Evolutionary conservation across 1,140 invertebrate genomes (phyloP).

Genomic region (Hylaeus anthracinus): DNA sequence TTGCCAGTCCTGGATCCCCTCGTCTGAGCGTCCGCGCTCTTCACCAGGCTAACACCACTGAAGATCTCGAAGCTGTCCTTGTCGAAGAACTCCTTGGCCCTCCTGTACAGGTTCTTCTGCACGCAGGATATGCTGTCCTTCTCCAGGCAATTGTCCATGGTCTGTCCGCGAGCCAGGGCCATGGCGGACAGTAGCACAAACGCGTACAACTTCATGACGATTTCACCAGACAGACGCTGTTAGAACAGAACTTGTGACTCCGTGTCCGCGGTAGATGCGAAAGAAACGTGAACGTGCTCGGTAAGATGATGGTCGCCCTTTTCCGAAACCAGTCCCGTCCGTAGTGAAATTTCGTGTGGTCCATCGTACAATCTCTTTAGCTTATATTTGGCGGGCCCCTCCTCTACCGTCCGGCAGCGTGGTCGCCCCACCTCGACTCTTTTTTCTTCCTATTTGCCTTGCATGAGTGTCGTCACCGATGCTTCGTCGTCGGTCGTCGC

Average conservation of each 20-base stretch:
- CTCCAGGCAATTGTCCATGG: constrained; percentile 82
- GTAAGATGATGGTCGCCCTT: constrained; percentile 13
- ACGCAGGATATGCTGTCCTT: constrained; percentile 86
- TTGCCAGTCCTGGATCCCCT: constrained; percentile 76
- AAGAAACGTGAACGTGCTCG: not conserved
- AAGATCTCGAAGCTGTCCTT: constrained; percentile 83
- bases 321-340: constrained; percentile 67
- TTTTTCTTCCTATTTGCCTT: constrained; percentile 73
- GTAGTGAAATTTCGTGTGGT: constrained; percentile 79
- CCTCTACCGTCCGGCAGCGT: constrained; percentile 58
- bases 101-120: constrained; percentile 83
- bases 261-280: not conserved
- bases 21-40: constrained; percentile 71
- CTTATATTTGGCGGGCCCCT: constrained; percentile 78
- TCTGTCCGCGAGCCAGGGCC: constrained; percentile 68
- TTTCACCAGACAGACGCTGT: constrained; percentile 3
- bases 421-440: constrained; percentile 69
- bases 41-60: constrained; percentile 83
- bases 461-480: constrained; percentile 58
- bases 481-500: constrained; percentile 5
- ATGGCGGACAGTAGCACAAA: constrained; percentile 64
- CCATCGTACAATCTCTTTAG: constrained; percentile 79
- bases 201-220: constrained; percentile 60
- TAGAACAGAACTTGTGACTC: not conserved
- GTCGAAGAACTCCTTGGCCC: constrained; percentile 84